Conservation (phyloP, 2,797 vertebrate genomes). For the Parauchenoglanis ngamensis region DNA sequence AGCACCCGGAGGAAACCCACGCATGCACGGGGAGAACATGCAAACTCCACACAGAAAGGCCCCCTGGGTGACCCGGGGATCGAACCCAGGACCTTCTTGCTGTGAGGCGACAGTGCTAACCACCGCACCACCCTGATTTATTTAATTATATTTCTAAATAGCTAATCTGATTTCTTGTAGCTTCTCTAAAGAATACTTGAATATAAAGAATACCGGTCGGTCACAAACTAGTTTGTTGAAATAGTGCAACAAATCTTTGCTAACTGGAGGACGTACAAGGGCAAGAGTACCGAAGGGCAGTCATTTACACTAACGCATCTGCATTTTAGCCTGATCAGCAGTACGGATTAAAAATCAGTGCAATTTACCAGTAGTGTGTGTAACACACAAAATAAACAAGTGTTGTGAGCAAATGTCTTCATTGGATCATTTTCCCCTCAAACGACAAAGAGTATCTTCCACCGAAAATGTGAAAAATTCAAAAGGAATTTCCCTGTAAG, state of each 20-base stretch:
- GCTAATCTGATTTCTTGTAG: neutral
- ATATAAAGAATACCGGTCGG: neutral
- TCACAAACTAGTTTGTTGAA: neutral
- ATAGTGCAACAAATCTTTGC: neutral
- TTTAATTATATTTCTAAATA: neutral
- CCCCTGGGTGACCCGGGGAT: no score
- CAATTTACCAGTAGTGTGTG: neutral
- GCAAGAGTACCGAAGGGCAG: neutral
- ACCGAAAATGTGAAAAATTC: neutral
- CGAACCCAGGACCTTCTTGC: no score
- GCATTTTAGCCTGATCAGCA: neutral
- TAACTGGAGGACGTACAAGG: neutral
- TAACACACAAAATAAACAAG: neutral
- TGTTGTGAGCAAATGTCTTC: neutral
- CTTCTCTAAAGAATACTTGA: neutral
- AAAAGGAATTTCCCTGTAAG: neutral
- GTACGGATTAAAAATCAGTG: neutral
- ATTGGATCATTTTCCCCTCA: neutral
- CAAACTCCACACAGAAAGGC: no score
- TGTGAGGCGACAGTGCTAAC: no score
- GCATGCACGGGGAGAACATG: no score
- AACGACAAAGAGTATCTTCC: neutral
- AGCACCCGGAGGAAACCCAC: no score
- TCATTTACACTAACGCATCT: neutral
- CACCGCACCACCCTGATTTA: no score